Base-by-base conservation (phyloP, 2,797 vertebrate genomes). In the Austrolebias charrua region DNA sequence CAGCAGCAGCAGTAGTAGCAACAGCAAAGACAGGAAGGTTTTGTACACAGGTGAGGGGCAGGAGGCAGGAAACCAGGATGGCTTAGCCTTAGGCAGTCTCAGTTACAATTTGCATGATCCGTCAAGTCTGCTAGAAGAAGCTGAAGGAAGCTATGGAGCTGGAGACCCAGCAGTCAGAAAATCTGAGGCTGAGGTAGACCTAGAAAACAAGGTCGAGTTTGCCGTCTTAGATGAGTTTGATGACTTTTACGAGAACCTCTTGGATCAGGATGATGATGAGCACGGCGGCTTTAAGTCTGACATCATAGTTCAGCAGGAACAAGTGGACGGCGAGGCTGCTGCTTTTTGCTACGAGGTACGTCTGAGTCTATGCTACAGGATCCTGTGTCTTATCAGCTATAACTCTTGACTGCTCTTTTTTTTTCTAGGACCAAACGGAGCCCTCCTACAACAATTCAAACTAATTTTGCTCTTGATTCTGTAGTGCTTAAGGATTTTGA, bases 181-280 rank as follows among this genome's bases (percentile, higher is more conserved):
- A 72, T 90, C 92, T 63, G 95, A 97, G 56, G 81, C 88, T 60
- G 96, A 98, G 81, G 80, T 84, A 80, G 96, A 98, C 83, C 86
- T 92, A 87, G 97, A 99, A 90, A 98, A 97, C 87, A 96, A 96
- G 93, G 97, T 99, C 85, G 98, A 99, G 81, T 99, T 95, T 67
- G 97, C 98, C 40, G 98, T 99, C 82, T 92, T 99, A 89, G 97
- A 99, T 88, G 97, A 99, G 87, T 92, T 99, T 92, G 96, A 98
- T 86, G 97, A 98, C 86, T 94, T 95, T 90, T 96, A 95, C 65
- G 96, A 98, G 86, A 98, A 96, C 93, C 95, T 98, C 89, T 88
- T 96, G 92, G 95, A 98, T 87, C 91, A 92, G 69, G 96, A 97
- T 18, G 86, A 93, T 66, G 94, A 93, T 83, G 95, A 95, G 83